phyloP scores from a whole-genome alignment of 1,140 invertebrate species.

The Rhagoletis zephyria region DNA sequence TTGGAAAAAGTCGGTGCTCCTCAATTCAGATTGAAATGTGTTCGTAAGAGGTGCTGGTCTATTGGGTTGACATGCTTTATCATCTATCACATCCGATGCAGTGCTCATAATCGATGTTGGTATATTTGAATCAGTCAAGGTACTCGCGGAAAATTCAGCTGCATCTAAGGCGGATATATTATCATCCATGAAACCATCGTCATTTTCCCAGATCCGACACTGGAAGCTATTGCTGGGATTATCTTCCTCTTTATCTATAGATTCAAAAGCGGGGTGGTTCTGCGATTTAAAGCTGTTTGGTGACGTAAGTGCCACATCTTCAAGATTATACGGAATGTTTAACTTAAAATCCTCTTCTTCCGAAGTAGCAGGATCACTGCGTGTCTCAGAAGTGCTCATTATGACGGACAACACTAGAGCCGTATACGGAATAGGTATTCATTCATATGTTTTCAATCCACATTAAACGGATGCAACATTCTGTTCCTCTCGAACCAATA shows the following conservation, averaged over 20 bases:
- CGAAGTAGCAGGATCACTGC: constrained; percentile 55
- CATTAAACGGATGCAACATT: neutral
- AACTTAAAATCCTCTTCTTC: constrained; percentile 67
- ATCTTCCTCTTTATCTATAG: constrained; percentile 56
- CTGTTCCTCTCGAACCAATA: neutral
- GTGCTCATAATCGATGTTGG: neutral
- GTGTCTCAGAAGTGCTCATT: constrained; percentile 41
- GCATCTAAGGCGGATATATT: constrained; percentile 60
- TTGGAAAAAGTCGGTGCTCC: neutral
- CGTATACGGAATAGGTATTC: too few species aligned
- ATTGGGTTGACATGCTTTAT: neutral
- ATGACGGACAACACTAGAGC: neutral
- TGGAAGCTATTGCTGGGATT: neutral
- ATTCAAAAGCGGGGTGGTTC: neutral
- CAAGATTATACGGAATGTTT: constrained; percentile 66
- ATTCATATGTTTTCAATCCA: neutral
- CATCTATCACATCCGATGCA: neutral
- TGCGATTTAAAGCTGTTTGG: neutral
- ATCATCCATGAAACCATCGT: constrained; percentile 43
- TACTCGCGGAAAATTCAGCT: constrained; percentile 45
- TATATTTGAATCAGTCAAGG: neutral
- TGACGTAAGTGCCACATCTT: neutral
- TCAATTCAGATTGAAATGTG: neutral
- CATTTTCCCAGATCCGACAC: constrained; percentile 9
- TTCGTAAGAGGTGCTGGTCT: neutral